Evolutionary conservation across 2,888 invertebrate genomes (phyloP), one percentile per base, ranked within the genome.

Genomic region (Cyclophora albipunctata): DNA sequence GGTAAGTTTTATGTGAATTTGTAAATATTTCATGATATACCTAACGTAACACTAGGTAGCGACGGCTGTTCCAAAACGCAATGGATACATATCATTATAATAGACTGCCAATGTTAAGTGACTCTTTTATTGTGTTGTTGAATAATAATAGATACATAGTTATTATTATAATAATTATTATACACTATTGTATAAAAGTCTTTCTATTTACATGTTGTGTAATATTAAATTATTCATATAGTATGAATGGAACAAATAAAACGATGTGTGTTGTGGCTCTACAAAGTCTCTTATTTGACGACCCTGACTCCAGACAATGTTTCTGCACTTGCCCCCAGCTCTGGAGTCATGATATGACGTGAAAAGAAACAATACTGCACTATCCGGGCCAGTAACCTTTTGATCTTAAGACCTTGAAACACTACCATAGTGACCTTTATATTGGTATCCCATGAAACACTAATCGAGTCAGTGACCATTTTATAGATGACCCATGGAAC

Each of bases 141-240:
- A 83, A 73, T 79, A 80, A 73, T 77, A 57, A 81, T 81, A 84
- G 83, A 70, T 79, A 75, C 70, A 52, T 83, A 86, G 81, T 70
- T 67, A 77, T 70, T 67, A 77, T 71, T 79, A 79, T 66, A 76
- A 71, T 79, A 79, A 81, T 79, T 86, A 87, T 88, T 86, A 87
- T 88, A 87, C 85, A 88, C 86, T 87, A 87, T 88, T 87, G 86
- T 87, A 87, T 86, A 84, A 87, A 86, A 84, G 77, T 85, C 88
- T 87, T 87, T 87, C 88, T 87, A 88, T 87, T 81, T 87, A 87
- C 88, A 87, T 87, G 87, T 88, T 88, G 87, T 87, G 84, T 86
- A 84, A 78, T 84, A 81, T 76, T 84, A 80, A 84, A 81, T 75
- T 82, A 81, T 75, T 77, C 74, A 78, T 73, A 71, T 80, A 83